Evolutionary conservation across 2,113 vertebrate genomes (phyloP).

Genomic region (Rynchops niger): DNA sequence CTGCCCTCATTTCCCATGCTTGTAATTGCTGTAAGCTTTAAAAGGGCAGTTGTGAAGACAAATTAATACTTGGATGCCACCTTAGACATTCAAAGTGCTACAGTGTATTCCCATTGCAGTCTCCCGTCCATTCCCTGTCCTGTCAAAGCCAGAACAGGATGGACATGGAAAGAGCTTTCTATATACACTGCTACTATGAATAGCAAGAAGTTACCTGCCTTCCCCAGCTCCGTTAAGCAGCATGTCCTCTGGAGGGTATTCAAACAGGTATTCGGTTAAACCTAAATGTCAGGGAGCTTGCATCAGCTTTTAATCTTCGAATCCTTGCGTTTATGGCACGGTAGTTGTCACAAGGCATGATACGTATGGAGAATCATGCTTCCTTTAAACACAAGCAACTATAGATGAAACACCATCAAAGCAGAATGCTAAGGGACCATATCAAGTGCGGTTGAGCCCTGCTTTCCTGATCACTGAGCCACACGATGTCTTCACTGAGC

Average conservation of each 20-base stretch:
- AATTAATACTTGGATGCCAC: neutral
- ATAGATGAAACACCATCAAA: neutral
- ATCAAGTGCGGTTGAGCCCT: neutral
- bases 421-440: neutral
- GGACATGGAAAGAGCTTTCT: neutral
- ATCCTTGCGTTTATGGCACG: neutral
- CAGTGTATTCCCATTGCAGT: neutral
- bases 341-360: neutral
- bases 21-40: neutral
- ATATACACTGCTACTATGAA: neutral
- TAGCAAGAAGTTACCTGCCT: neutral
- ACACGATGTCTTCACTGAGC: neutral
- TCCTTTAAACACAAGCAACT: neutral
- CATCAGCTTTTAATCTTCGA: neutral
- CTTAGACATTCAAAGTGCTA: neutral
- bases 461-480: neutral
- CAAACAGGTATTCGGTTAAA: neutral
- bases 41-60: neutral
- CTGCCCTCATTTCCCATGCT: neutral
- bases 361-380: neutral
- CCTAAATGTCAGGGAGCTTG: neutral
- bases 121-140: neutral
- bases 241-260: neutral
- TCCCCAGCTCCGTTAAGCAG: neutral
- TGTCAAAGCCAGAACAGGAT: neutral